Evolutionary conservation across 2,113 vertebrate genomes (phyloP), one percentile per base, ranked within the genome.

Genomic region (Neolamprologus brichardi): DNA sequence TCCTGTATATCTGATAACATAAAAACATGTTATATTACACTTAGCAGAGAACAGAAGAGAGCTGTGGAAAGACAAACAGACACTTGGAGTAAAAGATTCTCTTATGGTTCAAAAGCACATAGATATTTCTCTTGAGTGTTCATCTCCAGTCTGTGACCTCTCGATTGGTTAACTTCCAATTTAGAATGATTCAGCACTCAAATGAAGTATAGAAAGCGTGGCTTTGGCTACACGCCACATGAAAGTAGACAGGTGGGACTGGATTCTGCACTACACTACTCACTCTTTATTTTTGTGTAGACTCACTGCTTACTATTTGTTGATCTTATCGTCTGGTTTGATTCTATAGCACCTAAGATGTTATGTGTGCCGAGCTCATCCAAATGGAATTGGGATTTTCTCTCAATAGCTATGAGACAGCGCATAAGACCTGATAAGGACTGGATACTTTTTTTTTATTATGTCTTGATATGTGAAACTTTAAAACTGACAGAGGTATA

Each of bases 111-210:
- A 67, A 28, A 82, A 44, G 70, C 83, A 88, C n/a, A 1, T 44
- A 82, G 44, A 85, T 56, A 87, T 91, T 85, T 88, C 39, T 86
- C 84, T 84, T 4, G 12, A 82, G 82, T 84, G 58, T 89, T 84
- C 46, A 85, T 90, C 83, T 87, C 4, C 44, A 85, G 90, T 90
- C 8, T 3, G 18, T 70, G 32, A 87, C 70, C 64, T 85, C 82
- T 46, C 14, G 8, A 72, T 78, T 87, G 82, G 81, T 83, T 89
- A 64, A 78, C 84, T 77, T 91, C 80, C 88, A 93, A 85, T 91
- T 92, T 86, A 37, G 23, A 87, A 81, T 87, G 49, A 93, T 85
- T 93, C 87, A 82, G 13, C 18, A 34, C 53, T 77, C 18, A 89
- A 91, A 86, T 84, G 84, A 92, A 87, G 84, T 58, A 80, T 86